phyloP scores from a whole-genome alignment of 2,113 vertebrate genomes.

The Centrocercus urophasianus region DNA sequence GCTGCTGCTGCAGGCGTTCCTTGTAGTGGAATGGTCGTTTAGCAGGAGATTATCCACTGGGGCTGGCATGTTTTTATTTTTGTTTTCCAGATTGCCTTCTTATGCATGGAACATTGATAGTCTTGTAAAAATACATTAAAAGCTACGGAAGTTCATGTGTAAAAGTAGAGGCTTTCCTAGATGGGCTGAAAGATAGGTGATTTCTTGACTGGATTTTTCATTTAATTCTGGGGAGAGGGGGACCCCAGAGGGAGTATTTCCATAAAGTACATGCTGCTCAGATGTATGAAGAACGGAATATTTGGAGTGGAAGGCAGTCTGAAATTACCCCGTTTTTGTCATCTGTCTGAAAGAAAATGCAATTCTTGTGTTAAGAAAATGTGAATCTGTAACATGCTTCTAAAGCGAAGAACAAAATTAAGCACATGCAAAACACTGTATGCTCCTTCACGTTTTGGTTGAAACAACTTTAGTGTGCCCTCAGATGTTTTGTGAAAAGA shows the following conservation, averaged over 20 bases:
- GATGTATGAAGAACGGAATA: accelerated
- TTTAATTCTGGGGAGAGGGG: no score
- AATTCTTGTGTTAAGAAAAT: neutral
- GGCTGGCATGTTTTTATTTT: neutral
- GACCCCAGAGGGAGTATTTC: neutral
- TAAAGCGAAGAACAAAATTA: neutral
- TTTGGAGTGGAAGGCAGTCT: neutral
- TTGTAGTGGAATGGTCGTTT: no score
- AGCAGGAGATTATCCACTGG: no score
- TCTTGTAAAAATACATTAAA: neutral
- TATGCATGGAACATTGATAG: neutral
- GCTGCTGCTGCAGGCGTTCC: no score
- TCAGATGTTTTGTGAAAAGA: neutral
- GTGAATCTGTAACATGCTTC: neutral
- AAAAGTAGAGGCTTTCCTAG: neutral
- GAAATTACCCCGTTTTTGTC: neutral
- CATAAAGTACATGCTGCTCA: accelerated
- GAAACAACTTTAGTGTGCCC: neutral
- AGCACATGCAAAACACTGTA: neutral
- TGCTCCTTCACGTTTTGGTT: neutral
- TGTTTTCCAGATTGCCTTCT: neutral
- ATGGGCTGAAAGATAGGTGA: neutral
- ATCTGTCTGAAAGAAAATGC: neutral
- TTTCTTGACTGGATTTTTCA: neutral
- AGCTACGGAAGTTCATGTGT: neutral